Percentiles rank a stretch among this genome's conserved stretches.
These are phyloP conservation scores for Argyresthia albistria DNA, from an alignment of 2,888 invertebrate genomes.

Conservation along the genomic window DNA sequence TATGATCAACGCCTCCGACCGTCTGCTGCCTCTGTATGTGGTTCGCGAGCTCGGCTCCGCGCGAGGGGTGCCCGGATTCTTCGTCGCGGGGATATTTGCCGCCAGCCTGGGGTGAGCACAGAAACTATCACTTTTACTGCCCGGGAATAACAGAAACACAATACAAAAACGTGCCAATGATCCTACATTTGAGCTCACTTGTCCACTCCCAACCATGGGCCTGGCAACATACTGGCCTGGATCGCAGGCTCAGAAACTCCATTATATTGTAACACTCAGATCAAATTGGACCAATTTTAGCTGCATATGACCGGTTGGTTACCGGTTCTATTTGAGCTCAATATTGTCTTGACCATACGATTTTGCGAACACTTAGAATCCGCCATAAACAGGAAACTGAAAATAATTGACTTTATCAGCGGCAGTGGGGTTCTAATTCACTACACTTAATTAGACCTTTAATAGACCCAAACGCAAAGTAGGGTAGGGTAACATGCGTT, in stretches of 20 bases:
- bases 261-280: neutral
- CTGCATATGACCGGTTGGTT: slow-evolving; percentile 46
- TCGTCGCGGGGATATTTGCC: slow-evolving; percentile 96
- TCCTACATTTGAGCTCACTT: too few species aligned
- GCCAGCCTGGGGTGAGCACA: slow-evolving; percentile 89
- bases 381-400: too few species aligned
- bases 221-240: too few species aligned
- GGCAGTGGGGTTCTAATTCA: too few species aligned
- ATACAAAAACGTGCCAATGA: too few species aligned
- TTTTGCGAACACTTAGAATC: neutral
- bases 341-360: neutral
- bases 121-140: neutral
- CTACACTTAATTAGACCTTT: too few species aligned
- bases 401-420: too few species aligned
- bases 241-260: neutral
- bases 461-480: too few species aligned
- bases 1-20: slow-evolving; percentile 80
- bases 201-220: too few species aligned
- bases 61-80: slow-evolving; percentile 90
- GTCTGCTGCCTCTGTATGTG: slow-evolving; percentile 91
- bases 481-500: too few species aligned
- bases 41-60: slow-evolving; percentile 84
- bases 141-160: too few species aligned
- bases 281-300: slow-evolving; percentile 14
- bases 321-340: slow-evolving; percentile 44